Evolutionary conservation across 2,113 vertebrate genomes (phyloP).

Genomic region (Cololabis saira): DNA sequence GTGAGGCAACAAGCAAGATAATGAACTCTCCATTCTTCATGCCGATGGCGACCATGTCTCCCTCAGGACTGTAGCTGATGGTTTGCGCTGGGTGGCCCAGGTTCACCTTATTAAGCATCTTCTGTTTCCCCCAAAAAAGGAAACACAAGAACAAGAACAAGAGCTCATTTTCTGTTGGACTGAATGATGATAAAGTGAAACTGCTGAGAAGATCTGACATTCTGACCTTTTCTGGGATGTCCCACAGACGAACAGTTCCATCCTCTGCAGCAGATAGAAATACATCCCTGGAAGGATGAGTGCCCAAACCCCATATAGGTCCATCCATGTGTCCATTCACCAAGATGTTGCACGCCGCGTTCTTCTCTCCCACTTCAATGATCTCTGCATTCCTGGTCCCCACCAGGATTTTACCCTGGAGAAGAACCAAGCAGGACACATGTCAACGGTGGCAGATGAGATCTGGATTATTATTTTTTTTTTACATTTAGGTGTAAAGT

Average conservation of each 20-base stretch:
- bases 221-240: slow-evolving; percentile 92
- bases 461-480: neutral
- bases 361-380: slow-evolving; percentile 97
- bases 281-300: slow-evolving; percentile 91
- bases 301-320: slow-evolving; percentile 92
- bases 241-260: slow-evolving; percentile 96
- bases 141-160: slow-evolving; percentile 19
- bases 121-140: slow-evolving; percentile 81
- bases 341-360: slow-evolving; percentile 93
- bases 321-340: slow-evolving; percentile 96
- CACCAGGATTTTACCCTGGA: slow-evolving; percentile 94
- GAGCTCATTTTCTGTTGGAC: neutral
- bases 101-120: slow-evolving; percentile 97
- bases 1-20: slow-evolving; percentile 91
- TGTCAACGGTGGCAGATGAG: neutral
- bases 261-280: slow-evolving; percentile 97
- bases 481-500: neutral
- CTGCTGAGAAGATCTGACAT: neutral
- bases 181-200: neutral
- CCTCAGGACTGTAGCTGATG: slow-evolving; percentile 94
- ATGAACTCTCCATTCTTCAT: slow-evolving; percentile 99
- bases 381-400: slow-evolving; percentile 96
- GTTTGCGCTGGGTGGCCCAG: slow-evolving; percentile 91
- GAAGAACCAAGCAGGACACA: slow-evolving; percentile 7
- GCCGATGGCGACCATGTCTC: slow-evolving; percentile 98